Conservation (phyloP, 2,797 vertebrate species). For the Protonibea diacanthus region DNA sequence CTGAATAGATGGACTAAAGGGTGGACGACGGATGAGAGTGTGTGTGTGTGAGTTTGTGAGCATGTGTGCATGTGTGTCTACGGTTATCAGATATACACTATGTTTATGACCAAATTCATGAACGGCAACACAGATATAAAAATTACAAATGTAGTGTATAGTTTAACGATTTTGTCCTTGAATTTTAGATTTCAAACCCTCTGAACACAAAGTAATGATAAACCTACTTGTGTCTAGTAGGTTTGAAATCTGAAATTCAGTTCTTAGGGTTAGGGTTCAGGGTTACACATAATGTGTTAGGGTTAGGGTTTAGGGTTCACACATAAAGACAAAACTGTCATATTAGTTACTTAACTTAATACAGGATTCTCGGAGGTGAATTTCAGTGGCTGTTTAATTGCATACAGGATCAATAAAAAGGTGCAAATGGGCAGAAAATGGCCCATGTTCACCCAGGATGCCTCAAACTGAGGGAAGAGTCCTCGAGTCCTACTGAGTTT, state of each 20-base stretch:
- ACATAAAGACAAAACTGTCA: no score
- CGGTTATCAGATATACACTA: constrained; percentile 50
- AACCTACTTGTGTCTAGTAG: no score
- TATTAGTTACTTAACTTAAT: no score
- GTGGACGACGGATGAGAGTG: constrained; percentile 68
- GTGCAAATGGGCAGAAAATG: no score
- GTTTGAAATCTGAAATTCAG: no score
- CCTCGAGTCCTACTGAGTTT: no score
- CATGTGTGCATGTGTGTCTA: constrained; percentile 52
- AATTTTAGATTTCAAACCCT: background rate
- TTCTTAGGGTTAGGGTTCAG: no score
- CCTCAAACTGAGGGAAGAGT: no score
- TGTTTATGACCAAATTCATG: constrained; percentile 48
- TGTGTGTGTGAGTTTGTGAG: constrained; percentile 57
- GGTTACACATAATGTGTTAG: no score
- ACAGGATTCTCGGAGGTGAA: no score
- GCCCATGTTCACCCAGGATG: no score
- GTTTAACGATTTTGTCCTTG: background rate
- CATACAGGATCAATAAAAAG: background rate
- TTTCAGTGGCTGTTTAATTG: background rate
- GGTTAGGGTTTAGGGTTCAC: no score
- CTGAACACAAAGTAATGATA: background rate
- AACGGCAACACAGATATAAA: background rate
- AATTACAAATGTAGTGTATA: background rate
- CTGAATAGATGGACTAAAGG: constrained; percentile 80